These are phyloP conservation scores for Sebastes minor DNA, from an alignment of 2,797 vertebrate species.

Conservation along the genomic window DNA sequence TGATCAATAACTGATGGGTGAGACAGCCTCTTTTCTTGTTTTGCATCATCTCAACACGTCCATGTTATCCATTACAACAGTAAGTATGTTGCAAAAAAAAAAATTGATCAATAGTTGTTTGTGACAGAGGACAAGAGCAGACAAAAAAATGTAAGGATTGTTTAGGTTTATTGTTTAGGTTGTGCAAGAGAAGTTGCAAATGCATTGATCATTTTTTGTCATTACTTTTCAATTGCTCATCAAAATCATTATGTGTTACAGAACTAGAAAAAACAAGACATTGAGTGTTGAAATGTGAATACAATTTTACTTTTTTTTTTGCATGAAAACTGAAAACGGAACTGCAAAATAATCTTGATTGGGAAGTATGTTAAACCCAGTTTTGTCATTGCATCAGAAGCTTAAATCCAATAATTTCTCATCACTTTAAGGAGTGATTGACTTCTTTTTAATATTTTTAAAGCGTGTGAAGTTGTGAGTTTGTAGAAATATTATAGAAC, in stretches of 20 bases:
- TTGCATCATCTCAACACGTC: constrained; percentile 1
- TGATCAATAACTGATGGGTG: constrained; percentile 18
- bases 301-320: background rate
- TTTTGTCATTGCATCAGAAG: background rate
- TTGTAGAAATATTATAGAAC: background rate
- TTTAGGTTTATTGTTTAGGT: background rate
- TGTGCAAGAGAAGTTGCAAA: background rate
- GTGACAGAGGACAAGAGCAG: background rate
- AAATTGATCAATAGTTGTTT: background rate
- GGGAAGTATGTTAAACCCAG: constrained; percentile 9
- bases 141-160: background rate
- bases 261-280: background rate
- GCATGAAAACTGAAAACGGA: background rate
- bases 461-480: background rate
- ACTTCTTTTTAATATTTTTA: background rate
- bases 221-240: background rate
- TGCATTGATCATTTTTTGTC: background rate
- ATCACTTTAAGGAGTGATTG: background rate
- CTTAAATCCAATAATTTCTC: background rate
- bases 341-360: background rate
- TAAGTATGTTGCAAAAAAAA: background rate
- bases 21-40: background rate
- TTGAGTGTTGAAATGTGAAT: background rate
- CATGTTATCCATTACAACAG: background rate
- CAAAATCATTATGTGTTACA: background rate